Evolutionary conservation across 2,888 invertebrate genomes (phyloP).

Genomic region (Liodrosophila aerea): DNA sequence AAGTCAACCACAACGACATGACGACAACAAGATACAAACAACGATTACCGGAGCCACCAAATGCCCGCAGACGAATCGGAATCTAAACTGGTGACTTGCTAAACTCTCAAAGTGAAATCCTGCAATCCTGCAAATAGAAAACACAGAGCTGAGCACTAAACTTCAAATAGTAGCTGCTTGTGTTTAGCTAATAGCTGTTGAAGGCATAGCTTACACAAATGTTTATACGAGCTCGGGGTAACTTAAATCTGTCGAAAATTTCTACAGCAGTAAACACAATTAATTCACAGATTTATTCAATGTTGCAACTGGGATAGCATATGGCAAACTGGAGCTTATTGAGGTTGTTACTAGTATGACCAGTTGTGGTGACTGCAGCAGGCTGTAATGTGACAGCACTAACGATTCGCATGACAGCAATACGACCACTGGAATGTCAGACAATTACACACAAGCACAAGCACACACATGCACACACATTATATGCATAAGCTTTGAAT

Average conservation of each 20-base stretch:
- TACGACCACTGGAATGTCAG: constrained; percentile 24
- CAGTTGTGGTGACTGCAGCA: constrained; percentile 17
- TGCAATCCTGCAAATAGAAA: not conserved
- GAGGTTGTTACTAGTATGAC: not conserved
- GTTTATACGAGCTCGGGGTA: constrained; percentile 12
- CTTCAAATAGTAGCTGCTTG: constrained; percentile 1
- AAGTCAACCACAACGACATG: constrained; percentile 32
- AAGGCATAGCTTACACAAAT: constrained; percentile 26
- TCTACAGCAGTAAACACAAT: constrained; percentile 60
- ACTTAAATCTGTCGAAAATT: constrained; percentile 30
- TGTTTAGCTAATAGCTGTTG: constrained; percentile 42
- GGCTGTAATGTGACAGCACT: constrained; percentile 58
- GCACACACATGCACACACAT: constrained; percentile 7
- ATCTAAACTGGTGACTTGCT: not conserved
- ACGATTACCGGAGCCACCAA: constrained; percentile 36
- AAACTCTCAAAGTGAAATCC: constrained; percentile 8
- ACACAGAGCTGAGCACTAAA: not conserved
- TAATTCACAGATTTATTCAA: constrained; percentile 74
- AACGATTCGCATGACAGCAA: constrained; percentile 45
- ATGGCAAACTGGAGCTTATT: constrained; percentile 1
- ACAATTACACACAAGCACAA: not conserved
- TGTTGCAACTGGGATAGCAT: constrained; percentile 17
- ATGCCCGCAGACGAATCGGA: constrained; percentile 16
- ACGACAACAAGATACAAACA: constrained; percentile 39
- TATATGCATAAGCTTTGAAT: not conserved